Percentiles rank a stretch among this genome's conserved stretches.
Evolutionary conservation across 2,113 vertebrate species (phyloP).

Genomic region (Psilopogon haemacephalus): DNA sequence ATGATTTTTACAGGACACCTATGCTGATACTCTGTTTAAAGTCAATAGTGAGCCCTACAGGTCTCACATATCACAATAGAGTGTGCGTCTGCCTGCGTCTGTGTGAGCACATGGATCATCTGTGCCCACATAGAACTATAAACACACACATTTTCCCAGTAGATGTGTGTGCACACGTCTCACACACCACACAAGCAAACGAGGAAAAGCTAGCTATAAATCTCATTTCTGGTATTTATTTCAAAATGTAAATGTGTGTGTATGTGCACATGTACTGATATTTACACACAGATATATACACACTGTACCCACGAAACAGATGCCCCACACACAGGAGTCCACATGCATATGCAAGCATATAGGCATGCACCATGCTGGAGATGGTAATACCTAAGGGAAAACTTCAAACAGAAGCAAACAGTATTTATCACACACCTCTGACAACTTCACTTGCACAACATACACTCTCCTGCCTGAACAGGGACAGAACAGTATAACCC

Average conservation of each 20-base stretch:
- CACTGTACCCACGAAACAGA: constrained; percentile 55
- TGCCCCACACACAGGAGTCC: constrained; percentile 24
- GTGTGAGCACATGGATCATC: background rate
- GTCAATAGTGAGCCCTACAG: background rate
- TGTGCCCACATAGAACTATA: constrained; percentile 8
- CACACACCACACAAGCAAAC: constrained; percentile 18
- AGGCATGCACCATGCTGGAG: background rate
- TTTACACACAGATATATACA: constrained; percentile 44
- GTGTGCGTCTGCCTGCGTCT: background rate
- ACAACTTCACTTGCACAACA: background rate
- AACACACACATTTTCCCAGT: constrained; percentile 2
- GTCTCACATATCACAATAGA: background rate
- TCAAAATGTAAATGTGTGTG: constrained; percentile 49
- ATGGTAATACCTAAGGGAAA: background rate
- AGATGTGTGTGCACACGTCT: constrained; percentile 45
- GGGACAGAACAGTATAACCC: background rate
- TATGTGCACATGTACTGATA: constrained; percentile 37
- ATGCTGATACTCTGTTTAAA: background rate
- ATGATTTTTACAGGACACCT: background rate
- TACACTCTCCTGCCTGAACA: background rate
- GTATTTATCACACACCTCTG: constrained; percentile 1
- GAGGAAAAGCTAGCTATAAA: constrained; percentile 24
- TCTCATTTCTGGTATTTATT: constrained; percentile 40
- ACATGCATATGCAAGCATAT: background rate
- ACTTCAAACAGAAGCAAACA: background rate